Conservation (phyloP, 2,888 invertebrate species). For the Euplagia quadripunctaria region DNA sequence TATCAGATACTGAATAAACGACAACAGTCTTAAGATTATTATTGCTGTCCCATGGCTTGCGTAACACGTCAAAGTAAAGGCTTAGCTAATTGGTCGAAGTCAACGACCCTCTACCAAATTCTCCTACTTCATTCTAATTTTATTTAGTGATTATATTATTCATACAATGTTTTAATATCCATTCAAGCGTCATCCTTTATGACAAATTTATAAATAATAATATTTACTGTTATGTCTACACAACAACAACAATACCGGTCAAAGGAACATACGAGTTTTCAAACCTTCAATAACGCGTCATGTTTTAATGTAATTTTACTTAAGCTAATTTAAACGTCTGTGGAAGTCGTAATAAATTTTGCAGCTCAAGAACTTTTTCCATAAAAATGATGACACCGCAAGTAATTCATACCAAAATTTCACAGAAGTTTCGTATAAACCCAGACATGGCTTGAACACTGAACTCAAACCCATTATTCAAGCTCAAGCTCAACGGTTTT, state of each 20-base stretch:
- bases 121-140: background rate
- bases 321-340: background rate
- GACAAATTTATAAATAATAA: constrained; percentile 3
- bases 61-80: constrained; percentile 1
- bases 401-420: no score
- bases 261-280: background rate
- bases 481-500: no score
- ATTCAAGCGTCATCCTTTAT: background rate
- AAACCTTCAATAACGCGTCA: background rate
- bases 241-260: background rate
- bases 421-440: no score
- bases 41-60: background rate
- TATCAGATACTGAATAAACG: background rate
- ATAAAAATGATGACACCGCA: no score
- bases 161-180: no score
- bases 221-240: background rate
- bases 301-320: background rate
- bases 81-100: constrained; percentile 6
- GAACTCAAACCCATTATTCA: no score
- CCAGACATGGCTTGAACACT: no score
- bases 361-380: no score
- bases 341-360: background rate
- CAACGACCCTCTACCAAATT: background rate
- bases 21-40: background rate
- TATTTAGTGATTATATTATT: no score